Base-by-base conservation (phyloP, 2,113 vertebrate species). In the Chaetorhynchus papuensis region DNA sequence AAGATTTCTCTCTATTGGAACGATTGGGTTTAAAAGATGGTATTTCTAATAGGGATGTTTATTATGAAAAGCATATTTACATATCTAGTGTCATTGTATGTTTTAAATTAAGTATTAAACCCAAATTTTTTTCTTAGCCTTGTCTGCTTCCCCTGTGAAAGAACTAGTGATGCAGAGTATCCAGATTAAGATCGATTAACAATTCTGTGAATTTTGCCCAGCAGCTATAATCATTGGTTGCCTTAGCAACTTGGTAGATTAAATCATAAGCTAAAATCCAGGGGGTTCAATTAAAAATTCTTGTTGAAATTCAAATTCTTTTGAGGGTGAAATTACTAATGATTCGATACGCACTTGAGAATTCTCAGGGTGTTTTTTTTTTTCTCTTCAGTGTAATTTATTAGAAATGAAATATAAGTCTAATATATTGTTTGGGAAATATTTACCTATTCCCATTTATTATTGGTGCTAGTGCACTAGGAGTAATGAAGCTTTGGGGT, bases 141-240 rank as follows among this genome's bases (percentile, higher is more conserved):
- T 77, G 27, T 85, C 69, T 86, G 33, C 87, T 86, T 78, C 31
- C 21, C 39, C 37, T 89, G 37, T 61, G 47, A 93, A 80, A 89
- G 52, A 92, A 41, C 79, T 63, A 90, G 77, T 63, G 80, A 96
- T 93, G 81, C 74, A 92, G 64, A 0, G 1, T 75, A 96, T 93
- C 92, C 77, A 93, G 87, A 96, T 90, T 83, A 91, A 84, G 89
- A 97, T 97, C 33, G 80, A 98, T 97, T 97, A 97, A 94, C 91
- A 78, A 96, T 96, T 97, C 74, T 93, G 60, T 94, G 91, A 72
- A 91, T 97, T 98, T 97, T 91, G 60, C 89, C 91, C 56, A 80
- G 65, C 74, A 75, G 97, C 97, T 96, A 77, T 95, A 89, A 89
- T 95, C 96, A 0, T 97, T 94, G 61, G 96, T 98, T 98, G 78